These are phyloP conservation scores for Heliocidaris tuberculata DNA, from an alignment of 35 echinoderm and acorn worm species.

Conservation along the genomic window DNA sequence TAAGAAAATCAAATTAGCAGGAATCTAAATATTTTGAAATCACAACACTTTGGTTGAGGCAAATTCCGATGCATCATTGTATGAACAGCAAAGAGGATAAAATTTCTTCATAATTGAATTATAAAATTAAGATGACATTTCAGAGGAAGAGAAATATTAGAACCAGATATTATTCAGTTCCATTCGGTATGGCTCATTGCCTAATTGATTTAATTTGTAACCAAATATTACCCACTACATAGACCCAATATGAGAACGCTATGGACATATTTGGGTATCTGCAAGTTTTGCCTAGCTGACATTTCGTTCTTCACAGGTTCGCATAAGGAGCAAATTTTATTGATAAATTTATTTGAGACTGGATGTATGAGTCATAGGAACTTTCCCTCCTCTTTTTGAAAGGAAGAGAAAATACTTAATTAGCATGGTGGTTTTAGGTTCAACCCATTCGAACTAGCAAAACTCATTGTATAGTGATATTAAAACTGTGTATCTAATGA, in stretches of 20 bases:
- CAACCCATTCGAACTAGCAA: not conserved
- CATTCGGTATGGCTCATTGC: not conserved
- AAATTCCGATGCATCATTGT: not conserved
- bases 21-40: too few species aligned
- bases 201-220: conserved; percentile 24
- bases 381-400: conserved; percentile 1
- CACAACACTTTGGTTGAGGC: not conserved
- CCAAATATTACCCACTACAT: not conserved
- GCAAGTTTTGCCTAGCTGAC: not conserved
- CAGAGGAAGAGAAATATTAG: conserved; percentile 23
- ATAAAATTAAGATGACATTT: not conserved
- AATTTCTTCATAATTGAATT: not conserved
- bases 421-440: not conserved
- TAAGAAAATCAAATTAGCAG: too few species aligned
- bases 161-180: not conserved
- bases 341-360: not conserved
- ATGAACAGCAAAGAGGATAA: not conserved
- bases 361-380: not conserved
- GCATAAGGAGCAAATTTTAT: not conserved
- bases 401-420: not conserved
- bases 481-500: not conserved
- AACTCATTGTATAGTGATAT: too few species aligned
- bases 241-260: not conserved
- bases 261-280: not conserved
- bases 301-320: not conserved